Base-by-base conservation (phyloP, 1,140 invertebrate genomes). In the Papilio polytes region DNA sequence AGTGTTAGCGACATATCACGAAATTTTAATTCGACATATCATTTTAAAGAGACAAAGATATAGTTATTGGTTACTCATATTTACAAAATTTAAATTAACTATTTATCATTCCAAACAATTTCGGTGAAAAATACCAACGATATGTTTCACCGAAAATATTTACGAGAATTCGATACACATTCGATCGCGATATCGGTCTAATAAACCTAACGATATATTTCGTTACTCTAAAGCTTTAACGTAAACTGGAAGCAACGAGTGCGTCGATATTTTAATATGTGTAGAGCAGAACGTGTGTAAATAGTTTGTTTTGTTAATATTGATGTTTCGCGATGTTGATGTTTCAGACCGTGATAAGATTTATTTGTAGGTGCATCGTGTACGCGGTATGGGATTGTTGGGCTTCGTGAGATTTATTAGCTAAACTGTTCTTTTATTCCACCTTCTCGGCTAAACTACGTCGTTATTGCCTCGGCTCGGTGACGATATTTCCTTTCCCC, bases 271-370 rank as follows among this genome's bases (percentile, higher is more conserved):
- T 92, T 91, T 92, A 91, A 91, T 85, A 74, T 89, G 84, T 85
- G 84, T 88, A 83, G 84, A 86, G 86, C 59, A 63, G 59, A 70
- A 26, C 63, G 63, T 85, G 81, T 94, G 92, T 94, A 94, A 86
- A 94, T 94, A 94, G 89, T 90, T 88, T 92, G 90, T 91, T 94
- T 93, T 93, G 92, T 94, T 94, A 89, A 85, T 88, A 91, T 92
- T 92, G 89, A 92, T 93, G 91, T 94, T 92, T 91, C 87, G 86
- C 88, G 88, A 91, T 90, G 91, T 93, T 91, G 86, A 91, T 91
- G 91, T 93, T 85, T 87, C 84, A 88, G 82, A 85, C 86, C 84
- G 88, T 85, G 86, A 87, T 86, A 85, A 81, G 81, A 81, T 84
- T 84, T 78, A 82, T 84, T 85, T 85, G 80, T 84, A 79, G 74